Base-by-base conservation (phyloP, 2,888 invertebrate genomes). In the Caenorhabditis becei region DNA sequence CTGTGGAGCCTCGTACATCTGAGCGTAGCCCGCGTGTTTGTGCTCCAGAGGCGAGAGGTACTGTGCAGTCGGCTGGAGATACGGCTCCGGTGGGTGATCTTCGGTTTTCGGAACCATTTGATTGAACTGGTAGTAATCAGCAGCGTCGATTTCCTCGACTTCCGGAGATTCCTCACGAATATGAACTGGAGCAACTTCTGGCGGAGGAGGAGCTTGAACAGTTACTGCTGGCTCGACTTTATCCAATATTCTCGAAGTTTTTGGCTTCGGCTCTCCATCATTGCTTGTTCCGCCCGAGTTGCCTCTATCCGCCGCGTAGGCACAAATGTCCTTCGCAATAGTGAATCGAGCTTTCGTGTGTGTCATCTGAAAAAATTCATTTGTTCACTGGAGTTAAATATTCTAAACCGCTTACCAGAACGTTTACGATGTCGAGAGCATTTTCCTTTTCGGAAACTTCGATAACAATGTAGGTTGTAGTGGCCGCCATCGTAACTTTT, bases 371-470 rank as follows among this genome's bases (percentile, higher is more conserved):
- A n/a, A 72, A 32, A 32, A 32, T 32, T 4, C 10, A 32, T 32
- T 51, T 20, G 11, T 14, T 20, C 20, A 7, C 11, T 14, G 1
- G 2, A 24, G 24, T n/a, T 32, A 10, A 32, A 32, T 32, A 10
- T 7, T 7, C 32, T 7, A 10, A 32, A 32, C 4, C 32, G 49
- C 58, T 44, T 49, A 78, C 78, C 58, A 78, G 51, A 41, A 78
- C n/a, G 51, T 66, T 71, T 47, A 78, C 35, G 14, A 78, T 61
- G 11, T 78, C 78, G 32, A 53, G 51, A 5, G 65, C 78, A 59
- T 65, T 70, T 10, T 71, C 78, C 16, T 66, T 65, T 20, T 71
- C 71, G 24, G 59, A 16, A 20, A 66, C 26, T n/a, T 78, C 78
- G 5, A 78, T 78, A 0, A 78, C 71, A 14, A 78, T 78, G 26